Conservation (phyloP, 1,140 invertebrate species). For the Pachyrhynchus sulphureomaculatus region DNA sequence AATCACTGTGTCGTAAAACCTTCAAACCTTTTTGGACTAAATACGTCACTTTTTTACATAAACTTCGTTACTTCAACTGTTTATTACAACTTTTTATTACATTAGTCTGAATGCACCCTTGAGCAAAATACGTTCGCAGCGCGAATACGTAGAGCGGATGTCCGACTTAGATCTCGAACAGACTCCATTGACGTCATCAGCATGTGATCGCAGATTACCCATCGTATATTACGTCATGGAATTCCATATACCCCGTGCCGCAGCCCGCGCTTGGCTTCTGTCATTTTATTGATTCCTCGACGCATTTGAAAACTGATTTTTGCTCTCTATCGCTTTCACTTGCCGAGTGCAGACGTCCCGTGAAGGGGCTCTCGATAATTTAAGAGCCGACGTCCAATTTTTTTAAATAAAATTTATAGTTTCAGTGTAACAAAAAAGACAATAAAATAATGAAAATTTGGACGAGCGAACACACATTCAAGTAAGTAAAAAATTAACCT, state of each 20-base stretch:
- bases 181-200: no score
- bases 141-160: no score
- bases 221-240: not conserved
- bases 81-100: no score
- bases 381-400: not conserved
- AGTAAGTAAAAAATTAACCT: slow-evolving; percentile 44
- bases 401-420: slow-evolving; percentile 7
- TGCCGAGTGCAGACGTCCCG: not conserved
- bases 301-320: not conserved
- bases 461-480: slow-evolving; percentile 54
- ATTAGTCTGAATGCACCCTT: no score
- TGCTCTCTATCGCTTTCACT: not conserved
- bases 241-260: not conserved
- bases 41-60: no score
- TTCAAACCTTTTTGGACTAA: no score
- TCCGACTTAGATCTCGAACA: no score
- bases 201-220: not conserved
- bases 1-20: no score
- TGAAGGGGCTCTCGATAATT: not conserved
- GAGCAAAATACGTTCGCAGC: no score
- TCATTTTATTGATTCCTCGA: not conserved
- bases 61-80: no score
- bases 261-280: no score
- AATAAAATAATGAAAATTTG: slow-evolving; percentile 52
- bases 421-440: not conserved